phyloP scores from a whole-genome alignment of 2,797 vertebrate genomes.

The Gadopsis marmoratus region DNA sequence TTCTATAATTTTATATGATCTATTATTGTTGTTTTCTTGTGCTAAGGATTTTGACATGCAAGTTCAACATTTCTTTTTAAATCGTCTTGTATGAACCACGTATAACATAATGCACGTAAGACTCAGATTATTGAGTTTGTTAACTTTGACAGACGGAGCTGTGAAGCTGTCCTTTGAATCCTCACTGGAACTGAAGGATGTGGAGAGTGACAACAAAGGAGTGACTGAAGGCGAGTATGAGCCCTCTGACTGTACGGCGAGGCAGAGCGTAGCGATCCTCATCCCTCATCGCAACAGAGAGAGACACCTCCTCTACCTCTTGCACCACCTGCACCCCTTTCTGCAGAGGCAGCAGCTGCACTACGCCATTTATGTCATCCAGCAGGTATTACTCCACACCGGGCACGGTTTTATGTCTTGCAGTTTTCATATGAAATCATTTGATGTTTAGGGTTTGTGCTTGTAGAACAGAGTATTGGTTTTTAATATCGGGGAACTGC shows the following conservation, averaged over 20 bases:
- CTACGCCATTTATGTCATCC: conserved; percentile 94
- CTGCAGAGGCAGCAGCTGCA: conserved; percentile 96
- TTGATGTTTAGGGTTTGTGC: not conserved
- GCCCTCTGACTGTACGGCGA: conserved; percentile 86
- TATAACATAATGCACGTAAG: not conserved
- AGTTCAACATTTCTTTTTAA: not conserved
- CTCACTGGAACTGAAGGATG: conserved; percentile 88
- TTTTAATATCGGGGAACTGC: not conserved
- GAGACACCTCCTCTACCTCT: conserved; percentile 92
- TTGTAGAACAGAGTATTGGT: not conserved
- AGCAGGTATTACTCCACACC: conserved; percentile 88
- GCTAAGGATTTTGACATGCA: not conserved
- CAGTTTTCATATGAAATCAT: not conserved
- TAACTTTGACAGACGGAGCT: conserved; percentile 84
- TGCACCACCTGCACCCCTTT: conserved; percentile 95
- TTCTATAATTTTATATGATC: not conserved
- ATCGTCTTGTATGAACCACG: not conserved
- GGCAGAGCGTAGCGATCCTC: conserved; percentile 92
- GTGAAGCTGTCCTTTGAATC: conserved; percentile 87
- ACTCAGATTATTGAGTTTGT: not conserved
- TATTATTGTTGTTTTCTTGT: not conserved
- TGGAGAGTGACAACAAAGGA: conserved; percentile 86
- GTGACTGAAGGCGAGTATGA: conserved; percentile 86
- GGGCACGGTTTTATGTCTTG: not conserved
- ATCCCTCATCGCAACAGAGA: conserved; percentile 94